Evolutionary conservation across 2,797 vertebrate species (phyloP).

Genomic region (Apogon talboti): DNA sequence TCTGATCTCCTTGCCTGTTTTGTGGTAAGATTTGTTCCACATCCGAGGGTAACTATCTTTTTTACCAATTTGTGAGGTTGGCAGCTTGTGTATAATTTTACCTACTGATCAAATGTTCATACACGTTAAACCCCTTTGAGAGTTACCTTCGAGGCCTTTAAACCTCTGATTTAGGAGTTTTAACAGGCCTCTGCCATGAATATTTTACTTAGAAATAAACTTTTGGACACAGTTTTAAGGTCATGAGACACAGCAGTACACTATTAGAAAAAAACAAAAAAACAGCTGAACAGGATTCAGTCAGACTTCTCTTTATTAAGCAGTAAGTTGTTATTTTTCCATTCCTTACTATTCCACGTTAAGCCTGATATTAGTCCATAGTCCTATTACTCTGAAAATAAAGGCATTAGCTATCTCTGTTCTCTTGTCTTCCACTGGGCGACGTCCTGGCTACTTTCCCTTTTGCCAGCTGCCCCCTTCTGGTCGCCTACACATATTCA

Average conservation of each 20-base stretch:
- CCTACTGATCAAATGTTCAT: too few relatives aligned
- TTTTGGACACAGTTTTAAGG: not conserved
- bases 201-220: too few relatives aligned
- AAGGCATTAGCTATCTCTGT: constrained; percentile 65
- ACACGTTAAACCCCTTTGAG: too few relatives aligned
- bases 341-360: constrained; percentile 62
- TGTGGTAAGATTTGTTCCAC: not conserved
- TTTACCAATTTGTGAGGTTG: too few relatives aligned
- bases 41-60: not conserved
- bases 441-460: constrained; percentile 58
- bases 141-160: not conserved
- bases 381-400: constrained; percentile 67
- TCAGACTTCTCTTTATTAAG: constrained; percentile 83
- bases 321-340: constrained; percentile 77
- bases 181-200: not conserved
- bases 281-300: constrained; percentile 31
- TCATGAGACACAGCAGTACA: not conserved
- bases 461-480: constrained; percentile 67
- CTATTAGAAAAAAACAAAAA: constrained; percentile 9
- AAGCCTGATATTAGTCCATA: constrained; percentile 71
- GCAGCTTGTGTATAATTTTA: too few relatives aligned
- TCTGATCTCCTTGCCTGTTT: not conserved
- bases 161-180: not conserved
- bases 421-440: constrained; percentile 42
- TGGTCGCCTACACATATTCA: constrained; percentile 87